Evolutionary conservation across 1,140 invertebrate species (phyloP).

Genomic region (Drosophila ambigua): DNA sequence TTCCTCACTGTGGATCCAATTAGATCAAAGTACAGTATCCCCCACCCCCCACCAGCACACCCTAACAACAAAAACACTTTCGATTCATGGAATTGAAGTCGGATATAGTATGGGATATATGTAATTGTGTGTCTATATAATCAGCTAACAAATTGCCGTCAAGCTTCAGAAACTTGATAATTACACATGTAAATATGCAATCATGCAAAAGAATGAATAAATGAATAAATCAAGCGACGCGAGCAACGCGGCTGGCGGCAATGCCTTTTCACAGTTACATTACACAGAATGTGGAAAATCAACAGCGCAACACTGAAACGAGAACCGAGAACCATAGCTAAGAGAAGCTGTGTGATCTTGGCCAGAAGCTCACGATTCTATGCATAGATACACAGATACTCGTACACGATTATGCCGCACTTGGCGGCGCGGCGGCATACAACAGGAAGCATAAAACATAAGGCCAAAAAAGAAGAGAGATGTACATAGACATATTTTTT

Average conservation of each 20-base stretch:
- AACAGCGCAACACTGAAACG: constrained; percentile 13
- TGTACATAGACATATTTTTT: constrained; percentile 14
- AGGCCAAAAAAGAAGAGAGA: constrained; percentile 46
- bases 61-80: not conserved
- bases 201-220: constrained; percentile 61
- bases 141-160: constrained; percentile 44
- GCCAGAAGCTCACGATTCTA: constrained; percentile 46
- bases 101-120: no score
- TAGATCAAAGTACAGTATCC: constrained; percentile 46
- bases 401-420: constrained; percentile 42
- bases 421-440: constrained; percentile 8
- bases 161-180: constrained; percentile 46
- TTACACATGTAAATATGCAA: constrained; percentile 53
- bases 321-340: constrained; percentile 18
- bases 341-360: constrained; percentile 54
- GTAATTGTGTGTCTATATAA: not conserved
- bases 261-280: constrained; percentile 63
- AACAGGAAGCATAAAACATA: constrained; percentile 73
- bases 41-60: not conserved
- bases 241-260: no score
- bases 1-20: constrained; percentile 44
- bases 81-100: constrained; percentile 3
- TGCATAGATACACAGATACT: not conserved
- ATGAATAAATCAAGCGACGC: constrained; percentile 73
- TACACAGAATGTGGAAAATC: constrained; percentile 63